A percentile compares a stretch with the other conserved stretches of the same genome.
phyloP scores from a whole-genome alignment of 1,140 invertebrate genomes.

The Colletes gigas region DNA sequence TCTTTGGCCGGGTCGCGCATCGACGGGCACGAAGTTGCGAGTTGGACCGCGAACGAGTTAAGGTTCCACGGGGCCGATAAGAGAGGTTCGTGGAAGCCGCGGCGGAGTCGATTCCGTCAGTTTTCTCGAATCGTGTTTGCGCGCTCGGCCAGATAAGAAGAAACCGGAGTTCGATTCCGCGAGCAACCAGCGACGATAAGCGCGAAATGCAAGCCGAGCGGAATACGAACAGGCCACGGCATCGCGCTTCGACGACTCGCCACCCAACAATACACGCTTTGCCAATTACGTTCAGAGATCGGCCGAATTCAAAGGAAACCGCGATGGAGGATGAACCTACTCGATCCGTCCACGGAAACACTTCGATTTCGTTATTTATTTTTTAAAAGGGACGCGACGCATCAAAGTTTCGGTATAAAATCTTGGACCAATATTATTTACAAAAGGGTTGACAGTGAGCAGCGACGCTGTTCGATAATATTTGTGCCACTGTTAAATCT shows the following conservation, averaged over 20 bases:
- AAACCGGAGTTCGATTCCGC: slow-evolving; percentile 13
- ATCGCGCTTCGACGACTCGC: background rate
- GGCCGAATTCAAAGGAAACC: background rate
- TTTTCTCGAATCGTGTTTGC: slow-evolving; percentile 43
- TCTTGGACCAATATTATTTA: too few relatives aligned
- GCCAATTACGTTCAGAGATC: slow-evolving; percentile 20
- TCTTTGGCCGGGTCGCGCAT: slow-evolving; percentile 19
- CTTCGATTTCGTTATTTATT: too few relatives aligned
- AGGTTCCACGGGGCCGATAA: slow-evolving; percentile 8
- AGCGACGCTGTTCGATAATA: too few relatives aligned
- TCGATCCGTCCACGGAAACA: too few relatives aligned
- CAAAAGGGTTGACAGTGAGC: too few relatives aligned
- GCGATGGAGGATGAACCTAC: background rate
- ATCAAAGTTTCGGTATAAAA: too few relatives aligned
- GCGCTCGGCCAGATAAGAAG: slow-evolving; percentile 26
- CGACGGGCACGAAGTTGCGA: slow-evolving; percentile 18
- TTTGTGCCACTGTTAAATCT: too few relatives aligned
- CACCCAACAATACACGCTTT: slow-evolving; percentile 15
- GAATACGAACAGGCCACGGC: background rate
- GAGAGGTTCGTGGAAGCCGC: background rate
- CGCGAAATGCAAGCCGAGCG: slow-evolving; percentile 17
- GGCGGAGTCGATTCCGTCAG: slow-evolving; percentile 22
- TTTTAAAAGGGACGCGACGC: too few relatives aligned
- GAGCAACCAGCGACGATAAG: slow-evolving; percentile 19
- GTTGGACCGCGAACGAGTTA: slow-evolving; percentile 41